Conservation (phyloP, 2,113 vertebrate genomes). For the Ochotona curzoniae region DNA sequence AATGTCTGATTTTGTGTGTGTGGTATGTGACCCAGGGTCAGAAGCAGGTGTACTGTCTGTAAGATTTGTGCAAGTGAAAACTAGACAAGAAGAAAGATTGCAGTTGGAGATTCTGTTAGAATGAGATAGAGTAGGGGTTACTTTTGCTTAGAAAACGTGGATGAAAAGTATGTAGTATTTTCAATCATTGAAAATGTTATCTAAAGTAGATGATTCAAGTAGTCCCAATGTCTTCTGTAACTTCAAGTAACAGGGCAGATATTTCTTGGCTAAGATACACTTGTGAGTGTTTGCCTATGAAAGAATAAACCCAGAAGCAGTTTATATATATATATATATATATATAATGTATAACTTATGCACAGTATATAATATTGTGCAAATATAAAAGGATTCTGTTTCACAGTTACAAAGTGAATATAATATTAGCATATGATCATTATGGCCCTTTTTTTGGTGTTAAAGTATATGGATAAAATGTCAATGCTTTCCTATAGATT, state of each 20-base stretch:
- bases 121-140: background rate
- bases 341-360: no score
- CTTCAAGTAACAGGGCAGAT: background rate
- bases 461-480: background rate
- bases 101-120: background rate
- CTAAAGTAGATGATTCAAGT: background rate
- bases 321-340: background rate
- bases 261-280: conserved; percentile 11
- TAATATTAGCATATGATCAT: conserved; percentile 46
- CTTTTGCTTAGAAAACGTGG: background rate
- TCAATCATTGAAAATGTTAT: conserved; percentile 1
- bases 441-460: conserved; percentile 16
- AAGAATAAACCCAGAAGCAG: conserved; percentile 22
- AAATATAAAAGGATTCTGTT: background rate
- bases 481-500: background rate
- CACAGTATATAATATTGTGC: background rate
- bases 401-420: conserved; percentile 46
- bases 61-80: background rate
- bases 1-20: no score
- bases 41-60: background rate
- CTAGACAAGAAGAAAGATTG: background rate
- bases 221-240: background rate
- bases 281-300: background rate
- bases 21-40: background rate
- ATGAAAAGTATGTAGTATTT: background rate